Conservation (phyloP, 1,140 invertebrate genomes). For the Bombus polaris region DNA sequence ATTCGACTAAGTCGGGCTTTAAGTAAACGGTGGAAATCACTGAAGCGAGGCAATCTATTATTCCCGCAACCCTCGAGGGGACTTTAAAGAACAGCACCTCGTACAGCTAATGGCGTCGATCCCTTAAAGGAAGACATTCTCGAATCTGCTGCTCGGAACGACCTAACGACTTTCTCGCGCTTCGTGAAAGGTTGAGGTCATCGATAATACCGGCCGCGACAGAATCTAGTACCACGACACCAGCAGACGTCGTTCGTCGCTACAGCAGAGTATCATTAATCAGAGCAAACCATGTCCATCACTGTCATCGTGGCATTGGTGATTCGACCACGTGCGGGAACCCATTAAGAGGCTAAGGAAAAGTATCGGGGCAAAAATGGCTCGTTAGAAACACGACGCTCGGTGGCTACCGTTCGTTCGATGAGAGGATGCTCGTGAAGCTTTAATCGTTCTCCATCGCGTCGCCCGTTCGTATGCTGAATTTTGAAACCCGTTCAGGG, state of each 20-base stretch:
- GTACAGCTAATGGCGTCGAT: conserved; percentile 43
- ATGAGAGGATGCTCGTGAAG: not conserved
- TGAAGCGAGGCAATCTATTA: conserved; percentile 37
- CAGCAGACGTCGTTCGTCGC: not conserved
- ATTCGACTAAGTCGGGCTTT: conserved; percentile 20
- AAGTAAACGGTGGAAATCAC: conserved; percentile 42
- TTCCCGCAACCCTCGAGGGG: conserved; percentile 29
- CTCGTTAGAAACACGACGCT: conserved; percentile 1
- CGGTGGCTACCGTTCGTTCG: not conserved
- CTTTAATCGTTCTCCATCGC: not conserved
- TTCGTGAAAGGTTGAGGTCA: conserved; percentile 27
- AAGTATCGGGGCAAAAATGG: not conserved
- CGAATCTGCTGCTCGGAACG: conserved; percentile 20
- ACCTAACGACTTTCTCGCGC: conserved; percentile 39
- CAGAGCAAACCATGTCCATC: conserved; percentile 3
- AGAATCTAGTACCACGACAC: not conserved
- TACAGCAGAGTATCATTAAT: conserved; percentile 39
- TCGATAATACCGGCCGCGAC: conserved; percentile 25
- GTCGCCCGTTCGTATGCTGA: not conserved
- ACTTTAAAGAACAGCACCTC: conserved; percentile 41
- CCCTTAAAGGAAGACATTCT: conserved; percentile 46
- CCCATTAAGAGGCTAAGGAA: conserved; percentile 25
- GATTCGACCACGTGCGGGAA: conserved; percentile 13
- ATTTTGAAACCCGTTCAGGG: not conserved
- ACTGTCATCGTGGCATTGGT: conserved; percentile 9